Evolutionary conservation across 2,888 invertebrate species (phyloP).

Genomic region (Autographa gamma): DNA sequence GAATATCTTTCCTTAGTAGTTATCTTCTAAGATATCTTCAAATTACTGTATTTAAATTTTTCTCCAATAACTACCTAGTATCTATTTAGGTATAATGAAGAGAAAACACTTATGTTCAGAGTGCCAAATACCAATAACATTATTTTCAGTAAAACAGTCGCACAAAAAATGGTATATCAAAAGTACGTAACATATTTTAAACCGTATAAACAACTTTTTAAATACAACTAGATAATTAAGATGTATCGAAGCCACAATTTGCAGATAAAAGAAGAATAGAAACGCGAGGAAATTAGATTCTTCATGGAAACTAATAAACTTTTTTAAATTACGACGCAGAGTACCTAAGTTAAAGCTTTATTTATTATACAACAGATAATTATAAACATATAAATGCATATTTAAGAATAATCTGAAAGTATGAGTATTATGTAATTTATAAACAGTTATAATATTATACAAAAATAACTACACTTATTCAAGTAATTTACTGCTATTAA

Average conservation of each 20-base stretch:
- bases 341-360: not conserved
- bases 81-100: too few relatives aligned
- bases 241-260: not conserved
- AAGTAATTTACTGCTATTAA: not conserved
- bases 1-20: not conserved
- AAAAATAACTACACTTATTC: too few relatives aligned
- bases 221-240: constrained; percentile 13
- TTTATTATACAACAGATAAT: not conserved
- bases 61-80: too few relatives aligned
- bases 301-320: not conserved
- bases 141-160: too few relatives aligned
- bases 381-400: not conserved
- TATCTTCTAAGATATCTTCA: not conserved
- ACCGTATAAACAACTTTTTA: constrained; percentile 43
- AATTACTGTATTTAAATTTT: not conserved
- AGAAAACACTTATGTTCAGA: too few relatives aligned
- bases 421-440: too few relatives aligned
- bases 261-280: constrained; percentile 19
- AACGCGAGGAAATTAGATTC: constrained; percentile 31
- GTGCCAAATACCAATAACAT: too few relatives aligned
- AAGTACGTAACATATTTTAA: too few relatives aligned
- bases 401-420: not conserved
- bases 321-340: constrained; percentile 1
- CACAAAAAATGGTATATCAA: too few relatives aligned
- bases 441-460: too few relatives aligned